Percentiles rank a stretch among this genome's conserved stretches.
Evolutionary conservation across 1,140 invertebrate species (phyloP).

Genomic region (Hycleus phaleratus): DNA sequence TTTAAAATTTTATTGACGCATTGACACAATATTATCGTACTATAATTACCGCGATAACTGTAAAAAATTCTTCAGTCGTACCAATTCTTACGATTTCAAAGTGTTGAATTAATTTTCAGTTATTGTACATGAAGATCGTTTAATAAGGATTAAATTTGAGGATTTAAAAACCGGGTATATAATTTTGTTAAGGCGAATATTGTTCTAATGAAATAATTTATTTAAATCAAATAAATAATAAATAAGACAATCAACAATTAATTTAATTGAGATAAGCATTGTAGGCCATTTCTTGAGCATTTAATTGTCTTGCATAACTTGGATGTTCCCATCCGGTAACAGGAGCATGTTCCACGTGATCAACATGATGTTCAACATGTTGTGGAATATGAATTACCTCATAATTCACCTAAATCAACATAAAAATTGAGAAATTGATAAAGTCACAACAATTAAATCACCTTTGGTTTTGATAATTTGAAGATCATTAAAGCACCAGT

Average conservation of each 20-base stretch:
- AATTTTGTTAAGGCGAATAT: not conserved
- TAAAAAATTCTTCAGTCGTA: too few species aligned
- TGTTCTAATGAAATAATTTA: slow-evolving; percentile 14
- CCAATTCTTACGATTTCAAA: too few species aligned
- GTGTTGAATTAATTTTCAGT: too few species aligned
- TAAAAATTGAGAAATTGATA: not conserved
- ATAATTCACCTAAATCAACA: slow-evolving; percentile 51
- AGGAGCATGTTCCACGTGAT: slow-evolving; percentile 50
- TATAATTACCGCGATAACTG: too few species aligned
- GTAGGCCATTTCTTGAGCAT: slow-evolving; percentile 59
- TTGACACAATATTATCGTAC: too few species aligned
- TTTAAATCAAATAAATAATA: slow-evolving; percentile 29
- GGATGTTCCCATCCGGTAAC: slow-evolving; percentile 54
- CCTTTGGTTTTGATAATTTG: slow-evolving; percentile 75
- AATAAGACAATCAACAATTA: slow-evolving; percentile 16
- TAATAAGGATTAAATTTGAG: too few species aligned
- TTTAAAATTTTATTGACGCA: too few species aligned
- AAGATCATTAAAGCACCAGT: slow-evolving; percentile 76
- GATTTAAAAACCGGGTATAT: too few species aligned
- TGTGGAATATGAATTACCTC: slow-evolving; percentile 80
- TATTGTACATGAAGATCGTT: too few species aligned
- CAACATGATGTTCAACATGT: slow-evolving; percentile 53
- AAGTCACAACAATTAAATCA: slow-evolving; percentile 30
- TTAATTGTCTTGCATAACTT: slow-evolving; percentile 51
- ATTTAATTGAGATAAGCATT: slow-evolving; percentile 45